Conservation (phyloP, 2,888 invertebrate genomes). For the Pyralis farinalis region DNA sequence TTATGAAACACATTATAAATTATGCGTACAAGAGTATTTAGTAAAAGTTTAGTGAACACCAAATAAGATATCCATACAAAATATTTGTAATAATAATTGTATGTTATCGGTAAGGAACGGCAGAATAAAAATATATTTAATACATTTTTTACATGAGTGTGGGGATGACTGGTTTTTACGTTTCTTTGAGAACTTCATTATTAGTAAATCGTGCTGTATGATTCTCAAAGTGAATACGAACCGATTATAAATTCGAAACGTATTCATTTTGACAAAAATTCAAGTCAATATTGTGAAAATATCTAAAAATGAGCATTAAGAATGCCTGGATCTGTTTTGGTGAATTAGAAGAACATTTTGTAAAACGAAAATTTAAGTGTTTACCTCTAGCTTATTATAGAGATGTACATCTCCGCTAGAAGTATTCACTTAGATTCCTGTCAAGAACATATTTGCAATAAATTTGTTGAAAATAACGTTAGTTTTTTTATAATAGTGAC, state of each 20-base stretch:
- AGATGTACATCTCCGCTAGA: no score
- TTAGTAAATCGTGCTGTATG: slow-evolving; percentile 18
- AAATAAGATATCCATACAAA: slow-evolving; percentile 9
- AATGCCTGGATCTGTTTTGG: slow-evolving; percentile 54
- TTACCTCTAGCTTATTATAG: slow-evolving; percentile 39
- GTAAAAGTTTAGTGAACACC: slow-evolving; percentile 13
- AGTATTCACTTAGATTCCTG: slow-evolving; percentile 55
- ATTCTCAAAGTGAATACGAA: slow-evolving; percentile 54
- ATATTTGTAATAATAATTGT: no score
- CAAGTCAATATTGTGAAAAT: slow-evolving; percentile 39
- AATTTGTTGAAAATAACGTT: slow-evolving; percentile 61
- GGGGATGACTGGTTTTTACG: slow-evolving; percentile 40
- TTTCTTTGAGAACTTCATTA: slow-evolving; percentile 48
- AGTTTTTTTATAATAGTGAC: no score
- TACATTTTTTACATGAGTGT: slow-evolving; percentile 18
- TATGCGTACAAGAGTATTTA: slow-evolving; percentile 12
- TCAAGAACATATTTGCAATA: slow-evolving; percentile 62
- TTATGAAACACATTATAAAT: slow-evolving; percentile 17
- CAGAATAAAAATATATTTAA: slow-evolving; percentile 13
- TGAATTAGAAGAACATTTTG: slow-evolving; percentile 38
- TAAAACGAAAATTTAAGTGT: slow-evolving; percentile 46
- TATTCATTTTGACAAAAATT: slow-evolving; percentile 51
- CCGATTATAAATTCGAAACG: slow-evolving; percentile 32
- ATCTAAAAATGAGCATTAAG: slow-evolving; percentile 50
- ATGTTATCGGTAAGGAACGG: slow-evolving; percentile 5